Percentiles rank a stretch among this genome's conserved stretches.
phyloP scores from a whole-genome alignment of 2,888 invertebrate genomes.

The Ptilodon capucinus region DNA sequence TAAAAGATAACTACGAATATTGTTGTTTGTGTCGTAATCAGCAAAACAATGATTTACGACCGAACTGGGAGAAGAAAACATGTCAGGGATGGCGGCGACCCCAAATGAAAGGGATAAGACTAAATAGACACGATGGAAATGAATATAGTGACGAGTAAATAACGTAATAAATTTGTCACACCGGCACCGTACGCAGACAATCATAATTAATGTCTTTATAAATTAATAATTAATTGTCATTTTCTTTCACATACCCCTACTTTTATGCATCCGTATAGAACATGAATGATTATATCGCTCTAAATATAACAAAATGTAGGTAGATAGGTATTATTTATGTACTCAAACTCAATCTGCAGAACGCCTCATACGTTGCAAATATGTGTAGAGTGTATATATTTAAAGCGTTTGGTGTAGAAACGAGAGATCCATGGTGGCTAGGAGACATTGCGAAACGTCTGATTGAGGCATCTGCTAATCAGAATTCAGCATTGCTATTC shows the following conservation, averaged over 20 bases:
- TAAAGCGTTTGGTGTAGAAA: too few relatives aligned
- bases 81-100: background rate
- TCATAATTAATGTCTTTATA: background rate
- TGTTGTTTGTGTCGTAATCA: background rate
- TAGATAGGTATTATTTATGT: too few relatives aligned
- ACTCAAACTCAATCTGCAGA: too few relatives aligned
- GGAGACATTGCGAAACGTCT: too few relatives aligned
- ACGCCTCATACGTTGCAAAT: too few relatives aligned
- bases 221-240: background rate
- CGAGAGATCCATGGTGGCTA: too few relatives aligned
- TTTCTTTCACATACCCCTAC: background rate
- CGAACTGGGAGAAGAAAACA: background rate
- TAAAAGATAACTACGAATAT: too few relatives aligned
- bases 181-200: background rate
- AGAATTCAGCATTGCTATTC: too few relatives aligned
- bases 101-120: background rate
- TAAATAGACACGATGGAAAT: background rate
- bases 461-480: too few relatives aligned
- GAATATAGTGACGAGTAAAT: background rate
- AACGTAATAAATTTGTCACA: background rate
- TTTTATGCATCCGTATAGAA: background rate
- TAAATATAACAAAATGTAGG: too few relatives aligned
- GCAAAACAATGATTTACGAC: background rate
- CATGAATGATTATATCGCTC: too few relatives aligned
- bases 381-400: too few relatives aligned